These are phyloP conservation scores for Xerus rutilus DNA, from an alignment of 2,797 vertebrate species.

Conservation along the genomic window DNA sequence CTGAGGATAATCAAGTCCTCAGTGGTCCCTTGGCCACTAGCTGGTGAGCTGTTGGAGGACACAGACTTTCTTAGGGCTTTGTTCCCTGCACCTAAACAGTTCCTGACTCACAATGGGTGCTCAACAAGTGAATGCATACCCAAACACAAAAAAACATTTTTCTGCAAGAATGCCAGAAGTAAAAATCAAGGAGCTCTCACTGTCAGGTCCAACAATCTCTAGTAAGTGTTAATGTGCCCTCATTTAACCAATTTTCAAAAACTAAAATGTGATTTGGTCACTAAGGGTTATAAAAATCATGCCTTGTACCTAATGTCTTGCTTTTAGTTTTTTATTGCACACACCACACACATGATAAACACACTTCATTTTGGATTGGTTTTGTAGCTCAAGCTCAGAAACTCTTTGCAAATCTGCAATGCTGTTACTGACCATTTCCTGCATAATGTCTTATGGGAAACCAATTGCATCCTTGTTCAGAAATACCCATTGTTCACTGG, in stretches of 20 bases:
- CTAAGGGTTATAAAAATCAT: constrained; percentile 1
- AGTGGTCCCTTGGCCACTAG: neutral
- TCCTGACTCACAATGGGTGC: neutral
- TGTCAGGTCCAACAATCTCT: neutral
- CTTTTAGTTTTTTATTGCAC: constrained; percentile 4
- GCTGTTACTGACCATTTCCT: constrained; percentile 80
- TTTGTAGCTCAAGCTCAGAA: constrained; percentile 71
- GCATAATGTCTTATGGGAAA: constrained; percentile 78
- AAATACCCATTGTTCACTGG: constrained; percentile 82
- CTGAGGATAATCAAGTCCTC: neutral
- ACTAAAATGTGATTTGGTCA: neutral
- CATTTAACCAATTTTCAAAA: constrained; percentile 18
- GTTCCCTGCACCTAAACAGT: neutral
- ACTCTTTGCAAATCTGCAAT: constrained; percentile 71
- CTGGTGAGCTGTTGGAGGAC: neutral
- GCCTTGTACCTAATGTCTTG: neutral
- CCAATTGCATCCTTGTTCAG: constrained; percentile 72
- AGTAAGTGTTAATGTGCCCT: neutral
- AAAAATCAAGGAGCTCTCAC: neutral
- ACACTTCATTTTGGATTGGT: constrained; percentile 32
- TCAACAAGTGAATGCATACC: neutral
- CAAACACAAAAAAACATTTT: neutral
- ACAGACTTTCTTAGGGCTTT: neutral
- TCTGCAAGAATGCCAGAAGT: neutral
- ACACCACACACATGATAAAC: neutral